Evolutionary conservation across 1,140 invertebrate species (phyloP).

Genomic region (Calliphora vicina): DNA sequence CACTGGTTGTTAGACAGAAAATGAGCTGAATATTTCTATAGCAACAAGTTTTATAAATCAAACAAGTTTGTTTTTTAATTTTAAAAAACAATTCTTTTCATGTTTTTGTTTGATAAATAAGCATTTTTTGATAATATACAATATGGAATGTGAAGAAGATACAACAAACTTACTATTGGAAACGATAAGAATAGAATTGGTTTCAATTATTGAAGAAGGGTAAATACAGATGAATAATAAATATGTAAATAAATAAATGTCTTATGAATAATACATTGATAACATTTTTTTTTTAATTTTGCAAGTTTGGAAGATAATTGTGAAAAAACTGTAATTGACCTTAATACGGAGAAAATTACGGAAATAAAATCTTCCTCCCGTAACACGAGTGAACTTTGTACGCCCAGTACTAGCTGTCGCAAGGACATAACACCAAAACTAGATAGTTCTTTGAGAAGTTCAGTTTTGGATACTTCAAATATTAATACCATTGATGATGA

Average conservation of each 20-base stretch:
- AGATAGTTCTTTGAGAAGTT: background rate
- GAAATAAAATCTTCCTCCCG: background rate
- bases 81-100: background rate
- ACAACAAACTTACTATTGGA: constrained; percentile 46
- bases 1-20: too few relatives aligned
- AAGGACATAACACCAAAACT: background rate
- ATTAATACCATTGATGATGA: constrained; percentile 44
- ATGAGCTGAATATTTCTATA: constrained; percentile 20
- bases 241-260: background rate
- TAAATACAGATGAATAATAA: constrained; percentile 41
- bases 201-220: constrained; percentile 49
- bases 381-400: background rate
- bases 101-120: too few relatives aligned
- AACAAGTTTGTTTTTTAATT: constrained; percentile 11
- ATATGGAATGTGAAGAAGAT: constrained; percentile 25
- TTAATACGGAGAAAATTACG: background rate
- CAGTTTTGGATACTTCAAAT: background rate
- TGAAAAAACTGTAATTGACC: background rate
- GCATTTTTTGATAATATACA: background rate
- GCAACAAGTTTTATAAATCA: background rate
- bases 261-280: background rate
- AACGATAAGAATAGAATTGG: constrained; percentile 50
- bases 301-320: background rate
- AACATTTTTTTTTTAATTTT: too few relatives aligned
- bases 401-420: background rate